Base-by-base conservation (phyloP, 2,797 vertebrate species). In the Onychomys torridus region DNA sequence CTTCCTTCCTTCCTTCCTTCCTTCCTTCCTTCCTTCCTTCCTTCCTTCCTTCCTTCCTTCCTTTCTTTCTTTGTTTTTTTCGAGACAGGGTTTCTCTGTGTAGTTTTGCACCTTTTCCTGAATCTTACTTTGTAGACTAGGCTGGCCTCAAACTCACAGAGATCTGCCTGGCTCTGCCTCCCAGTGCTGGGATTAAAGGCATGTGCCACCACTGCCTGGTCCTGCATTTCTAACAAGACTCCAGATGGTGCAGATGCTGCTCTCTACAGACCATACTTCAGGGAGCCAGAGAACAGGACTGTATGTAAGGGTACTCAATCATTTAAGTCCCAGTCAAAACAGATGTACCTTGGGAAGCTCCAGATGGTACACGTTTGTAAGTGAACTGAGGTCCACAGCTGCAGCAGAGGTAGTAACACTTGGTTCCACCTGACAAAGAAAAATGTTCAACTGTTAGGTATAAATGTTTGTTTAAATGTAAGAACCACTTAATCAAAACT, bases 311-410 rank as follows among this genome's bases (percentile, higher is more conserved):
- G 29, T 1, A 25, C 17, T 75, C 27, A 76, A 32, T 14, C 21
- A 77, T 37, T 76, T 91, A 52, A 65, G 4, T 55, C 57, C 52
- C 37, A 46, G 6, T 71, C 75, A 77, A 86, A 86, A 89, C 32
- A 82, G 40, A 93, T 97, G 98, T 98, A 99, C 99, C 99, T 99
- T 99, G 87, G 98, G 98, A 73, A 99, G 98, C 95, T 99, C 98
- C 90, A 99, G 96, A 96, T 99, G 98, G 71, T 98, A 98, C 94
- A 99, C 97, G 13, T 98, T 98, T 97, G 98, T 98, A 94, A 98
- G 98, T 9, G 97, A 95, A 95, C 98, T 98, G 0, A 98, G 95
- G n/a, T 99, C 98, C 37, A 97, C 89, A 88, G 92, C 97, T 88
- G 87, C 75, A 85, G 77, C 95, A 0, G 76, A 77, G 37, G 97